phyloP scores from a whole-genome alignment of 2,888 invertebrate species.

The Notocelia uddmanniana region DNA sequence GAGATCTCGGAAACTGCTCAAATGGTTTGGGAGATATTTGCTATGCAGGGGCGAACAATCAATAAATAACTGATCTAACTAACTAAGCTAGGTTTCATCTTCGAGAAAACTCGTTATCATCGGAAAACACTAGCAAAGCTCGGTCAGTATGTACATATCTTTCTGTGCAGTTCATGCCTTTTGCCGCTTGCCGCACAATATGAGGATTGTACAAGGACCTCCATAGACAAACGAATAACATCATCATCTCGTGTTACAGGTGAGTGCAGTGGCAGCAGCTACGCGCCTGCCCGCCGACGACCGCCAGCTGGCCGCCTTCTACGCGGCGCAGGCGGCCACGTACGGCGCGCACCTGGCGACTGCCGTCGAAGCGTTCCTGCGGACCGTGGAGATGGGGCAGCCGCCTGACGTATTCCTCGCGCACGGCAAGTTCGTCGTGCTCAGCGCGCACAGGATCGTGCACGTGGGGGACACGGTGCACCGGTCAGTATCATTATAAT shows the following conservation, averaged over 20 bases:
- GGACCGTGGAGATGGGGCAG: constrained; percentile 96
- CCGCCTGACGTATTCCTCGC: constrained; percentile 97
- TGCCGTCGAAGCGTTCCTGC: constrained; percentile 96
- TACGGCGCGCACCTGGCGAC: constrained; percentile 94
- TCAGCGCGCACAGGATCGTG: constrained; percentile 97
- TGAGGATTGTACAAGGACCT: too few relatives aligned
- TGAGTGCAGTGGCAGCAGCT: constrained; percentile 82
- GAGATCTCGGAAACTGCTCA: too few relatives aligned
- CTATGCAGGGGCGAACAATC: too few relatives aligned
- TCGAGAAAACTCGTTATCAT: too few relatives aligned
- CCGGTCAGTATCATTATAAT: constrained; percentile 59
- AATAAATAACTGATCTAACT: too few relatives aligned
- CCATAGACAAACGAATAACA: too few relatives aligned
- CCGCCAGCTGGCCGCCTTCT: constrained; percentile 93
- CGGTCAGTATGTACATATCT: too few relatives aligned
- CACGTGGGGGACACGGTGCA: constrained; percentile 97
- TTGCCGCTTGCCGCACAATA: too few relatives aligned
- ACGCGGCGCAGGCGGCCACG: constrained; percentile 93
- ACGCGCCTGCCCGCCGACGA: constrained; percentile 90
- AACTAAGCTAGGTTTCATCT: too few relatives aligned
- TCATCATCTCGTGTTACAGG: constrained; percentile 56
- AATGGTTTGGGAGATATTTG: too few relatives aligned
- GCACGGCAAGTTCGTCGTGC: constrained; percentile 97
- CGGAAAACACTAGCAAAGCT: too few relatives aligned
- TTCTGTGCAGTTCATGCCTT: too few relatives aligned